Base-by-base conservation (phyloP, 1,140 invertebrate species). In the Tetragonula clypearis region DNA sequence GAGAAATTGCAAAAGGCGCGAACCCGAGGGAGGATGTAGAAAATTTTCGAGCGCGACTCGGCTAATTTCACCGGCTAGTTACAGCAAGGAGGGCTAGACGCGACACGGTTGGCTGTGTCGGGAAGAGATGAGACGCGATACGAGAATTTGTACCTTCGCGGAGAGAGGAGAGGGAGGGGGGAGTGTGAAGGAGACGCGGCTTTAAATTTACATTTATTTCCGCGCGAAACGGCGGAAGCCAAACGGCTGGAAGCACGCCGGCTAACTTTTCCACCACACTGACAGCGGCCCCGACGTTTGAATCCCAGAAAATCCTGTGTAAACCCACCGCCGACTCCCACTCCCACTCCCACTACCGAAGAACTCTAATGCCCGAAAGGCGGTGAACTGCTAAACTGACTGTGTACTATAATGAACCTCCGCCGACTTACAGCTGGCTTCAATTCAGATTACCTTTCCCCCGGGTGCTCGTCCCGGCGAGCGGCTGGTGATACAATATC, bases 181-280 rank as follows among this genome's bases (percentile, higher is more conserved):
- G 62, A 3, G 1, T 35, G 35, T 62, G 71, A 77, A 87, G 71
- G 72, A 87, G 79, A 87, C 88, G 76, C 79, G 76, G 86, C 82
- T 82, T 90, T 85, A 90, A 87, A 90, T 90, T 90, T 90, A 87
- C 88, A 90, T 90, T 83, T 85, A 90, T 90, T 82, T 88, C 82
- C 88, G 86, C 88, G 78, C 80, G 88, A 82, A 87, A 85, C 82
- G 84, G 84, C 81, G 85, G 85, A 89, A 90, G 88, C 88, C 87
- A 89, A 90, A 86, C 85, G 85, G 83, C 69, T 49, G 41, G 85
- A 53, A 68, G 88, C 81, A 86, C 85, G 88, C 89, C 85, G 78
- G 60, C 88, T 87, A 90, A 90, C 88, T 90, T 90, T 90, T 89
- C 88, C 81, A 66, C 81, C 75, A 75, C 79, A 81, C 85, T 79